Conservation (phyloP, 2,888 invertebrate species). For the Ryuthela nishihirai region DNA sequence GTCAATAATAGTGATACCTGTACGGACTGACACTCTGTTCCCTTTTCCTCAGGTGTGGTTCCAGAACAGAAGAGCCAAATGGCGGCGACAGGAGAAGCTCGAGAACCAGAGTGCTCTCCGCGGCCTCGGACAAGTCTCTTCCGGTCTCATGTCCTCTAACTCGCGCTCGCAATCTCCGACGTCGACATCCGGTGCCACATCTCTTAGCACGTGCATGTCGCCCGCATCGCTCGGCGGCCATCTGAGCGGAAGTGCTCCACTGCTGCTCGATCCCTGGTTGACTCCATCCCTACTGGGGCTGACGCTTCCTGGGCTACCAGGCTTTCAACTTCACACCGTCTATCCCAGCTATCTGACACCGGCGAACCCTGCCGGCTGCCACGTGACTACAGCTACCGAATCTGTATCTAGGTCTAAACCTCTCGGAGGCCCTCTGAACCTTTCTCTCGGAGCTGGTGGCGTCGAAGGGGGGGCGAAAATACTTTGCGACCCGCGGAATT, state of each 20-base stretch:
- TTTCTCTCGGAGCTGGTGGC: slow-evolving; percentile 20
- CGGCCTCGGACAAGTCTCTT: slow-evolving; percentile 26
- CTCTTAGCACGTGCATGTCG: slow-evolving; percentile 12
- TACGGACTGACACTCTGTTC: too few relatives aligned
- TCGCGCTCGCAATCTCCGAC: slow-evolving; percentile 27
- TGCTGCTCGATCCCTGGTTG: slow-evolving; percentile 93
- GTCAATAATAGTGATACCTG: too few relatives aligned
- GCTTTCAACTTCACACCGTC: slow-evolving; percentile 67
- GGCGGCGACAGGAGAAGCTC: slow-evolving; percentile 96
- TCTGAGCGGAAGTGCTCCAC: slow-evolving; percentile 40
- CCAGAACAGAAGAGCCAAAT: slow-evolving; percentile 67
- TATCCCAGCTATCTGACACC: slow-evolving; percentile 86
- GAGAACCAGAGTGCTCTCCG: slow-evolving; percentile 82
- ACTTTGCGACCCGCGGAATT: slow-evolving; percentile 67
- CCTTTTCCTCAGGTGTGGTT: slow-evolving; percentile 33
- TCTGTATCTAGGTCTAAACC: background rate
- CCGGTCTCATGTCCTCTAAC: slow-evolving; percentile 12
- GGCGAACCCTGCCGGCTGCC: slow-evolving; percentile 38
- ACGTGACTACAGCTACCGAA: slow-evolving; percentile 41
- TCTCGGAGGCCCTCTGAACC: slow-evolving; percentile 28
- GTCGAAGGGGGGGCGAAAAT: slow-evolving; percentile 47
- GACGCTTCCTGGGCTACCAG: slow-evolving; percentile 64
- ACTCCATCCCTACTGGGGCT: slow-evolving; percentile 69
- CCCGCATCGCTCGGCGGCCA: slow-evolving; percentile 10
- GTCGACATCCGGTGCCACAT: slow-evolving; percentile 15